Evolutionary conservation across 2,888 invertebrate species (phyloP).

Genomic region (Lasioglossum lativentre): DNA sequence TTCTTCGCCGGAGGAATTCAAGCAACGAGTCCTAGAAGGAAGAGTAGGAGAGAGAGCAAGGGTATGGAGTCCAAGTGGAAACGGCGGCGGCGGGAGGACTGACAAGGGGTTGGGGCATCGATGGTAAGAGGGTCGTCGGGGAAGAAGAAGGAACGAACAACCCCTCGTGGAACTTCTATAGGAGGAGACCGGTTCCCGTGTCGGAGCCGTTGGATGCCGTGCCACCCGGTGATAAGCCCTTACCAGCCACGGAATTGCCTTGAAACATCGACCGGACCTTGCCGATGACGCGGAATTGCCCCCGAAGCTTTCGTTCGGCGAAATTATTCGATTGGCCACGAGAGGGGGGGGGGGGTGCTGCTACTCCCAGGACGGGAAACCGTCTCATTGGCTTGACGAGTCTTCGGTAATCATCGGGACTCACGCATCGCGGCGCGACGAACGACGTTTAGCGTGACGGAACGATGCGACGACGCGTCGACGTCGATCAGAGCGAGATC

Average conservation of each 20-base stretch:
- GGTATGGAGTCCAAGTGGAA: conserved; percentile 20
- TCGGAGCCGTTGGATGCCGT: conserved; percentile 71
- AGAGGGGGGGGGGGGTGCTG: conserved; percentile 11
- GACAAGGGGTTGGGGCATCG: background rate
- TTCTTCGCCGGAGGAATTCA: conserved; percentile 69
- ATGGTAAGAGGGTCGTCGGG: conserved; percentile 49
- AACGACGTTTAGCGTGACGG: conserved; percentile 54
- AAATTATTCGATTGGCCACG: conserved; percentile 64
- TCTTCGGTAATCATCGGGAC: conserved; percentile 46
- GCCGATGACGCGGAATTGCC: conserved; percentile 71
- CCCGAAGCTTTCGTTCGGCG: conserved; percentile 65
- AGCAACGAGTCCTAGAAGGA: conserved; percentile 47
- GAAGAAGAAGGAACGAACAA: conserved; percentile 49
- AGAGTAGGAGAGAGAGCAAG: conserved; percentile 22
- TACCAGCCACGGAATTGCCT: conserved; percentile 75
- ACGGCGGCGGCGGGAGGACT: background rate
- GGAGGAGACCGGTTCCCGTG: conserved; percentile 62
- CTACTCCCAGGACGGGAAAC: conserved; percentile 28
- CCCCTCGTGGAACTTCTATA: conserved; percentile 62
- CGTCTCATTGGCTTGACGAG: conserved; percentile 45
- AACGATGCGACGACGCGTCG: background rate
- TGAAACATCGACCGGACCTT: conserved; percentile 75
- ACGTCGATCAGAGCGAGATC: background rate
- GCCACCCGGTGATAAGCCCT: conserved; percentile 78
- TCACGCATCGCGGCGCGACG: conserved; percentile 43